phyloP scores from a whole-genome alignment of 2,113 vertebrate species.

The Platysteira castanea region DNA sequence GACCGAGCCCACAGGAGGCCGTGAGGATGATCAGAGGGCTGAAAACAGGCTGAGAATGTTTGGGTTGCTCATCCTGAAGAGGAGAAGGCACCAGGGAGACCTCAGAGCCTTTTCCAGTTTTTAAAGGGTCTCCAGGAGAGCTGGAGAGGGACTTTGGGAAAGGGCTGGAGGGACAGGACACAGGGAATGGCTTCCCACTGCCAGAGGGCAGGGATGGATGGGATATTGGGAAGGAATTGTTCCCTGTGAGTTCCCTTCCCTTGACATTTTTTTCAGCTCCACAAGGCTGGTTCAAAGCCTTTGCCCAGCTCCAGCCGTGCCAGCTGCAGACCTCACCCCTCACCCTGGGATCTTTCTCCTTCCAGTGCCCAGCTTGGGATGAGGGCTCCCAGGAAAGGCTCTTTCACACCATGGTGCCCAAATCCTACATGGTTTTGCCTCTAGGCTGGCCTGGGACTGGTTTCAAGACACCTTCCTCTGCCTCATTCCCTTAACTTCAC shows the following conservation, averaged over 20 bases:
- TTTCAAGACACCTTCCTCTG: not conserved
- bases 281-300: not conserved
- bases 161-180: not conserved
- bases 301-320: not conserved
- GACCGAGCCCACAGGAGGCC: rapidly evolving
- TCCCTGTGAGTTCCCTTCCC: not conserved
- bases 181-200: not conserved
- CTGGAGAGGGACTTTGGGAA: not conserved
- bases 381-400: not conserved
- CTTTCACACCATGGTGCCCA: rapidly evolving
- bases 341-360: not conserved
- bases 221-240: not conserved
- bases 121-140: not conserved
- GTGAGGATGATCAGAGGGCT: not conserved
- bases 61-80: too few relatives aligned
- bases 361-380: not conserved
- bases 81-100: not conserved
- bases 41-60: not conserved
- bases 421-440: not conserved
- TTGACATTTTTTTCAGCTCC: not conserved
- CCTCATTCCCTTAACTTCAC: not conserved
- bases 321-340: not conserved
- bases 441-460: not conserved
- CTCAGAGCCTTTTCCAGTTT: too few relatives aligned
- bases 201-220: not conserved